Conservation (phyloP, 2,113 vertebrate species). For the Shinisaurus crocodilurus region DNA sequence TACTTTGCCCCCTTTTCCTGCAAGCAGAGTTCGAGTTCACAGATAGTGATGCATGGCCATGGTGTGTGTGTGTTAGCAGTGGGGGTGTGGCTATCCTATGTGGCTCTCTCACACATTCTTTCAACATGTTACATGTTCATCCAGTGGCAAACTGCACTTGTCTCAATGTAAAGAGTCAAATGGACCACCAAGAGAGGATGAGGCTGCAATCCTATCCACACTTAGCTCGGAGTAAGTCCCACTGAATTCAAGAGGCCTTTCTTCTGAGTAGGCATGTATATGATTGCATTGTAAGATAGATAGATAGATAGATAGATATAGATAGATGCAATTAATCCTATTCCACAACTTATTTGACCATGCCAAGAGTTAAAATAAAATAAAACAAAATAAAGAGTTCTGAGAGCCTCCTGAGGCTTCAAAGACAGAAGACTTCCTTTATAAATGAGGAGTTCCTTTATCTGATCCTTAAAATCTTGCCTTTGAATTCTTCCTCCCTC, state of each 20-base stretch:
- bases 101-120: not conserved
- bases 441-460: constrained; percentile 23
- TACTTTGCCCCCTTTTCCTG: not conserved
- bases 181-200: not conserved
- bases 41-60: not conserved
- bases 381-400: constrained; percentile 3
- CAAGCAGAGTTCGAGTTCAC: not conserved
- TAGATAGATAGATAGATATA: not conserved
- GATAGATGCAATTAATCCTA: not conserved
- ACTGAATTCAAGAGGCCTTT: not conserved
- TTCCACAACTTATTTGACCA: constrained; percentile 26
- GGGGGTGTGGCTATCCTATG: not conserved
- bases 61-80: not conserved
- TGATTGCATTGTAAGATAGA: not conserved
- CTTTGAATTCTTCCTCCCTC: constrained; percentile 49
- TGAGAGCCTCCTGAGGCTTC: constrained; percentile 8
- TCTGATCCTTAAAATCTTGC: constrained; percentile 23
- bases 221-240: not conserved
- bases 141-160: not conserved
- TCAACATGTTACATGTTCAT: not conserved
- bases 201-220: not conserved
- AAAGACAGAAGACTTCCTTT: constrained; percentile 28
- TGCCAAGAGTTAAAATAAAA: constrained; percentile 1
- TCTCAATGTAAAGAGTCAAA: no score
- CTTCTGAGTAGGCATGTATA: not conserved